Evolutionary conservation across 2,888 invertebrate genomes (phyloP), one percentile per base, ranked within the genome.

Genomic region (Diogma glabrata): DNA sequence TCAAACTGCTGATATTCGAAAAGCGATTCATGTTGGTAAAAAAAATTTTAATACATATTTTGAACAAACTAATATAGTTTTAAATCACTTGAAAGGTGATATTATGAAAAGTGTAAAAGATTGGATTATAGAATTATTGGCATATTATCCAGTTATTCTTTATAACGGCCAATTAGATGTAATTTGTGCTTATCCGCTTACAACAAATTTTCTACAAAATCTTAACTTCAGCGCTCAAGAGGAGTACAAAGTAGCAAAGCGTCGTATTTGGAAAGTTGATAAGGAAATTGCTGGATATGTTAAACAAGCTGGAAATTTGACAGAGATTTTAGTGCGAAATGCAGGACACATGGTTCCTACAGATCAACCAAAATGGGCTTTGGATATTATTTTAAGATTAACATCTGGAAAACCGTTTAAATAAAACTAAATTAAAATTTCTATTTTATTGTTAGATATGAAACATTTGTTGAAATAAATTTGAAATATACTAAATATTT

Each of bases 81-180:
- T 89, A 64, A 60, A 73, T 6, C 75, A 83, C 64, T 67, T 94
- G 19, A 76, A 78, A 56, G 69, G 73, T 36, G 94, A 95, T 66
- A 74, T 91, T 0, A 86, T 91, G 84, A 79, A 87, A 50, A 53
- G 30, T 8, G 30, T 30, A 5, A n/a, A 10, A n/a, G 12, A 10
- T 6, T 6, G 4, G 30, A n/a, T 30, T 5, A n/a, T n/a, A 5
- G 30, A 30, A 8, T 8, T 30, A 5, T 30, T 30, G n/a, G 10
- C 30, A 30, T 8, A 30, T 30, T 30, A 30, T 30, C 30, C 12
- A n/a, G 30, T 30, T 30, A n/a, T 61, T 84, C 85, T 92, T 54
- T 94, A 93, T 66, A 92, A 83, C 63, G 94, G 94, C 0, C 93
- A 94, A 63, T 65, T 94, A 56, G 94, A 95, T 65, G 84, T 94